Conservation (phyloP, 1,140 invertebrate species). For the Oncopodura yosiiana region DNA sequence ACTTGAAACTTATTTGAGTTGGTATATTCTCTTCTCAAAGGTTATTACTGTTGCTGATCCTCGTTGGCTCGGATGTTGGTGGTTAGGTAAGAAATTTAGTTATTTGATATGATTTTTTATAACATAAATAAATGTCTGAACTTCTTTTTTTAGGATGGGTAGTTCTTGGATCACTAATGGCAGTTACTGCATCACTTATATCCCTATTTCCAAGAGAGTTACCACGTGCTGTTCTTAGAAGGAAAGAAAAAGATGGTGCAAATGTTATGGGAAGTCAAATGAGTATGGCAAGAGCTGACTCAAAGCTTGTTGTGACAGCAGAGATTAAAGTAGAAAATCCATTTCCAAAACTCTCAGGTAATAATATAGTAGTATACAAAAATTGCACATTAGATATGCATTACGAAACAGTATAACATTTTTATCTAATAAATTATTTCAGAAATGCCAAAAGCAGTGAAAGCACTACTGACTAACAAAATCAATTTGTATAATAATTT, state of each 20-base stretch:
- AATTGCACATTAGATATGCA: no score
- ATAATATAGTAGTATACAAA: no score
- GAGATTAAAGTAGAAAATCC: conserved; percentile 12
- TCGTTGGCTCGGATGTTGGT: conserved; percentile 70
- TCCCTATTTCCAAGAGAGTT: conserved; percentile 56
- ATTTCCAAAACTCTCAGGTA: conserved; percentile 25
- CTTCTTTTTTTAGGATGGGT: conserved; percentile 51
- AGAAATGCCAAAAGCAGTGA: conserved; percentile 29
- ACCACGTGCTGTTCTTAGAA: conserved; percentile 49
- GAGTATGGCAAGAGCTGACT: conserved; percentile 14
- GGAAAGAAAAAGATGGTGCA: not conserved
- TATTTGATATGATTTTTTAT: not conserved
- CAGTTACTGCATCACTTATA: conserved; percentile 53
- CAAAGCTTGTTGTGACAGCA: conserved; percentile 24
- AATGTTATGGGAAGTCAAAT: conserved; percentile 5
- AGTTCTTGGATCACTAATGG: conserved; percentile 52
- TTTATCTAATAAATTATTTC: not conserved
- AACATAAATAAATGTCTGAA: not conserved
- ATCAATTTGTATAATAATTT: conserved; percentile 33
- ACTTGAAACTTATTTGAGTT: no score
- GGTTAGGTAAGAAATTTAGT: conserved; percentile 45
- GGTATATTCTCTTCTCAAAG: no score
- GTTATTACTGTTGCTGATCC: conserved; percentile 51
- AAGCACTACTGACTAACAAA: conserved; percentile 29
- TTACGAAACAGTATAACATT: not conserved